Evolutionary conservation across 1,140 invertebrate genomes (phyloP).

Genomic region (Sitophilus oryzae): DNA sequence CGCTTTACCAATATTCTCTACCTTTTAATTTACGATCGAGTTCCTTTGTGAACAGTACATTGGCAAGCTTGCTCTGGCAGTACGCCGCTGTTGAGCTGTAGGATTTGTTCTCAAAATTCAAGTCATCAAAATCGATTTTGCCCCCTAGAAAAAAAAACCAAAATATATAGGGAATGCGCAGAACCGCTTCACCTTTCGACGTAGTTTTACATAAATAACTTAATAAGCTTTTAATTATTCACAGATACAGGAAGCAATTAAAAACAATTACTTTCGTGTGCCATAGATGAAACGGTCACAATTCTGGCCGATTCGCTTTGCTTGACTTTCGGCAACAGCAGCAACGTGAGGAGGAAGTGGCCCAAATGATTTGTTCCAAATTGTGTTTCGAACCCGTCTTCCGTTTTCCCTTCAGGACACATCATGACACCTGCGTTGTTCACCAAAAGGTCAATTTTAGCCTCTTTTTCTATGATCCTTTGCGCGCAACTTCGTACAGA

Average conservation of each 20-base stretch:
- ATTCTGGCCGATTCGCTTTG: slow-evolving; percentile 49
- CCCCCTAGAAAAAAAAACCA: slow-evolving; percentile 45
- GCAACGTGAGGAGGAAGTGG: slow-evolving; percentile 76
- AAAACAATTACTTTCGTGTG: slow-evolving; percentile 46
- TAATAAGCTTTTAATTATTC: neutral
- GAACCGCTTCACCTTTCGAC: neutral
- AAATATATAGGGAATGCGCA: neutral
- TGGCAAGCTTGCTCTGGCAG: slow-evolving; percentile 68
- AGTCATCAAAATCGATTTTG: slow-evolving; percentile 61
- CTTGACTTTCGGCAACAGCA: slow-evolving; percentile 61
- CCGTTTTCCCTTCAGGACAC: slow-evolving; percentile 57
- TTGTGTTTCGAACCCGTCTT: slow-evolving; percentile 77
- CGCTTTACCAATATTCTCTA: too few species aligned
- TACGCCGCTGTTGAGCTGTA: slow-evolving; percentile 59
- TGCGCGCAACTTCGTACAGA: slow-evolving; percentile 68
- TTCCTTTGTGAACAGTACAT: slow-evolving; percentile 66
- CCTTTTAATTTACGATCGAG: slow-evolving; percentile 54
- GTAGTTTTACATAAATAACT: neutral
- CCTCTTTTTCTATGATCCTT: slow-evolving; percentile 53
- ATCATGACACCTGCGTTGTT: slow-evolving; percentile 80
- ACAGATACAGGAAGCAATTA: too few species aligned
- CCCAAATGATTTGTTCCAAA: slow-evolving; percentile 74
- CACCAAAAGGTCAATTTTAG: slow-evolving; percentile 64
- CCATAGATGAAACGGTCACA: slow-evolving; percentile 58
- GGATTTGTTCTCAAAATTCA: slow-evolving; percentile 56